Percentiles rank a stretch among this genome's conserved stretches.
phyloP scores from a whole-genome alignment of 2,888 invertebrate species.

The Neuroscelio doddi region DNA sequence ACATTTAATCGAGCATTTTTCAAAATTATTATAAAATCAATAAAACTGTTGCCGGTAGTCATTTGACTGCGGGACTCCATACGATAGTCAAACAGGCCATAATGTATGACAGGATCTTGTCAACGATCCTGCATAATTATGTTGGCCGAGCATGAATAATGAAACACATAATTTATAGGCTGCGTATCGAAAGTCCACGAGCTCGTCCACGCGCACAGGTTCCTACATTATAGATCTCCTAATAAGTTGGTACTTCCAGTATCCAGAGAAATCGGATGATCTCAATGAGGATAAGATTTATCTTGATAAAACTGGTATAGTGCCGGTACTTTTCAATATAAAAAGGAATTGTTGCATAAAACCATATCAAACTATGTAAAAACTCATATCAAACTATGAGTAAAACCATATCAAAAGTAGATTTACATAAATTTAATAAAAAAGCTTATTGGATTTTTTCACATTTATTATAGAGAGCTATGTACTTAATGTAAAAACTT shows the following conservation, averaged over 20 bases:
- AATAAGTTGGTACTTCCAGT: conserved; percentile 56
- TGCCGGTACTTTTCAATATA: conserved; percentile 10
- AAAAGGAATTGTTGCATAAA: too few species aligned
- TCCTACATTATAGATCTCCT: conserved; percentile 47
- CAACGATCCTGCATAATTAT: conserved; percentile 64
- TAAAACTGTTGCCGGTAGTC: conserved; percentile 30
- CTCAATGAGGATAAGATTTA: conserved; percentile 58
- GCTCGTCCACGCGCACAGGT: conserved; percentile 2
- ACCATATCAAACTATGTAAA: too few species aligned
- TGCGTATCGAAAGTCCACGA: conserved; percentile 47
- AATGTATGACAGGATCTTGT: conserved; percentile 62
- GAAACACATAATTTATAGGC: conserved; percentile 66
- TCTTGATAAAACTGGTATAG: conserved; percentile 21
- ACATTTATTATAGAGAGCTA: too few species aligned
- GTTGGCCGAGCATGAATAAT: conserved; percentile 65
- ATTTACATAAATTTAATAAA: too few species aligned
- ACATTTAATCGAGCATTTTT: conserved; percentile 27
- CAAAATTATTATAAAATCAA: conserved; percentile 34
- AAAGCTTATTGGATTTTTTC: too few species aligned
- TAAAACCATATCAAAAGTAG: too few species aligned
- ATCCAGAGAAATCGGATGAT: conserved; percentile 57
- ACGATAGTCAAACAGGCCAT: conserved; percentile 26
- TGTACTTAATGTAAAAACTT: too few species aligned
- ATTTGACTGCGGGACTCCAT: conserved; percentile 28
- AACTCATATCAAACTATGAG: too few species aligned